phyloP scores from a whole-genome alignment of 2,888 invertebrate genomes.

The Lycaena phlaeas region DNA sequence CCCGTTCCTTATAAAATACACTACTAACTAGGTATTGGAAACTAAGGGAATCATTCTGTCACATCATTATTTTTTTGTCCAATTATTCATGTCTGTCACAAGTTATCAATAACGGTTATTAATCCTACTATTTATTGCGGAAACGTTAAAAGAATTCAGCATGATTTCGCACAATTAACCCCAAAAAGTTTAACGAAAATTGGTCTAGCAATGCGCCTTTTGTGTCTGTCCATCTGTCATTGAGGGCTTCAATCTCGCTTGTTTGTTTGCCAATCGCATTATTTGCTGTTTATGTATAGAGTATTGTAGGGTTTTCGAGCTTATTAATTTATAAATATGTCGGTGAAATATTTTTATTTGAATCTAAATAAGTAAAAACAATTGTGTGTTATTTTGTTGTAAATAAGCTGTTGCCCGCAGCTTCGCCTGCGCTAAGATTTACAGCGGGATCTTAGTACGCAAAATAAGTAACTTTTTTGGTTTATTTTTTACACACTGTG shows the following conservation, averaged over 20 bases:
- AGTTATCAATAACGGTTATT: conserved; percentile 20
- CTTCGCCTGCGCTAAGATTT: too few species aligned
- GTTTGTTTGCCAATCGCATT: background rate
- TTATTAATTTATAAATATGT: too few species aligned
- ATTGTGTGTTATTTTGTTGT: too few species aligned
- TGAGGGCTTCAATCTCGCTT: conserved; percentile 38
- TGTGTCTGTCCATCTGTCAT: conserved; percentile 61
- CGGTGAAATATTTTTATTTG: too few species aligned
- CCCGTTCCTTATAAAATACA: too few species aligned
- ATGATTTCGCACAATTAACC: conserved; percentile 61
- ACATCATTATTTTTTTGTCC: conserved; percentile 10
- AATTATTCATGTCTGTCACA: conserved; percentile 20
- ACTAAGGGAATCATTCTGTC: background rate
- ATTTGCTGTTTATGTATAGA: background rate
- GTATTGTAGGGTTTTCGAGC: too few species aligned
- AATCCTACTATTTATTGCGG: conserved; percentile 17
- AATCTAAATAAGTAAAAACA: too few species aligned
- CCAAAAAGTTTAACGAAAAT: conserved; percentile 41
- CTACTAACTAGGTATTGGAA: background rate
- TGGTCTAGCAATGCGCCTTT: conserved; percentile 49
- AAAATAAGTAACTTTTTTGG: too few species aligned
- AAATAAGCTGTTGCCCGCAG: too few species aligned
- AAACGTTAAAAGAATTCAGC: conserved; percentile 16
- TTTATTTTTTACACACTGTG: too few species aligned
- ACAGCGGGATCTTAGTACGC: too few species aligned